A percentile compares a stretch with the other conserved stretches of the same genome.
Evolutionary conservation across 2,113 vertebrate genomes (phyloP).

Genomic region (Aptenodytes patagonicus): DNA sequence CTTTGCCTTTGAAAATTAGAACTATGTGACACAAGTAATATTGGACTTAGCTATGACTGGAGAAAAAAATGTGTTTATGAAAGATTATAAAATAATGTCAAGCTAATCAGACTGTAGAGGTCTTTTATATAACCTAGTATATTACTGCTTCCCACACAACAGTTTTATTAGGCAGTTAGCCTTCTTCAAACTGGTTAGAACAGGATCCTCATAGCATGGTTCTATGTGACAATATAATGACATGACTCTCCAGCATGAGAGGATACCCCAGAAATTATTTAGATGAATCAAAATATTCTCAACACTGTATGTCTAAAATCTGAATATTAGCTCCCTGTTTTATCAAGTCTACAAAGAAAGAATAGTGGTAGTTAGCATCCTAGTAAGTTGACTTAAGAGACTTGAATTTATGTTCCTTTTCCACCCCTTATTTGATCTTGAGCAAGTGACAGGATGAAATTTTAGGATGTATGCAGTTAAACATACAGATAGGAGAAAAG

Average conservation of each 20-base stretch:
- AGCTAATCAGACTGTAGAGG: neutral
- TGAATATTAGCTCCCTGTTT: neutral
- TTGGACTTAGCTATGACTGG: neutral
- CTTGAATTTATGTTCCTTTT: neutral
- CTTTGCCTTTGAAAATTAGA: neutral
- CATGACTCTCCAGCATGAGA: neutral
- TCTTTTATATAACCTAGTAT: neutral
- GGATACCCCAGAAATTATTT: neutral
- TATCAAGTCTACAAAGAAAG: neutral
- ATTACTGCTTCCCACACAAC: neutral
- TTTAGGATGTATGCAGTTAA: neutral
- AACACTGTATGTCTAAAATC: neutral
- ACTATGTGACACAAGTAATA: neutral
- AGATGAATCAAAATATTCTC: neutral
- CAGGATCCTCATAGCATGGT: neutral
- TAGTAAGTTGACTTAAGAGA: neutral
- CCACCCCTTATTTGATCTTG: neutral
- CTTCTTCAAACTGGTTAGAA: neutral
- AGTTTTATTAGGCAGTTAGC: neutral
- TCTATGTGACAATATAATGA: neutral
- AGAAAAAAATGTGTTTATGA: neutral
- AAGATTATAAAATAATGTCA: neutral
- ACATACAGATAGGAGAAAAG: fast-evolving
- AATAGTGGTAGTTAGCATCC: neutral
- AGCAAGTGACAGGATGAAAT: neutral